Evolutionary conservation across 2,113 vertebrate species (phyloP).

Genomic region (Sitta europaea): DNA sequence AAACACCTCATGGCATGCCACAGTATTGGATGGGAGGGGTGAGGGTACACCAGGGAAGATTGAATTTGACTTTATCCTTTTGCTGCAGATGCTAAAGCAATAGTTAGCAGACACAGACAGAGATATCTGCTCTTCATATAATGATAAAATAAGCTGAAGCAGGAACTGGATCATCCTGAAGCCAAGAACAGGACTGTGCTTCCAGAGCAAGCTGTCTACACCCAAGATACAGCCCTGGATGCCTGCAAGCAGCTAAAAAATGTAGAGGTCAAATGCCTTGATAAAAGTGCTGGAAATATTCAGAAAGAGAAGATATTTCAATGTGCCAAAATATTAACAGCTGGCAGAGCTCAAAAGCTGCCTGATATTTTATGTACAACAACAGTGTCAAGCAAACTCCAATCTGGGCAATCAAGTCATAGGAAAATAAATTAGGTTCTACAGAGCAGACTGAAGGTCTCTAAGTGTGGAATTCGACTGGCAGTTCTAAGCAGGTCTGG

Average conservation of each 20-base stretch:
- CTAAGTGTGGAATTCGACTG: not conserved
- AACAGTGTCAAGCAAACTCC: not conserved
- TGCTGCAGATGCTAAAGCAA: not conserved
- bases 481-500: not conserved
- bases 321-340: not conserved
- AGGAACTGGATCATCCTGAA: not conserved
- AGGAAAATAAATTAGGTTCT: not conserved
- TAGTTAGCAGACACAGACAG: not conserved
- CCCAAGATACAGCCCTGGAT: not conserved
- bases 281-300: not conserved
- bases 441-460: not conserved
- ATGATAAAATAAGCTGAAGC: not conserved
- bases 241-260: not conserved
- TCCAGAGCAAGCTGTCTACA: not conserved
- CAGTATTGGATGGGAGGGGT: not conserved
- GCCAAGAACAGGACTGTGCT: not conserved
- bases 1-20: not conserved
- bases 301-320: not conserved
- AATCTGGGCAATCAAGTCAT: not conserved
- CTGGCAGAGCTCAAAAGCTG: not conserved
- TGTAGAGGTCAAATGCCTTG: not conserved
- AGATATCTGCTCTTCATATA: not conserved
- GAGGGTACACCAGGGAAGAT: not conserved
- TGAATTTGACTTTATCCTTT: fast-evolving
- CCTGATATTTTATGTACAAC: not conserved